Evolutionary conservation across 2,113 vertebrate genomes (phyloP), one percentile per base, ranked within the genome.

Genomic region (Megatriorchis doriae): DNA sequence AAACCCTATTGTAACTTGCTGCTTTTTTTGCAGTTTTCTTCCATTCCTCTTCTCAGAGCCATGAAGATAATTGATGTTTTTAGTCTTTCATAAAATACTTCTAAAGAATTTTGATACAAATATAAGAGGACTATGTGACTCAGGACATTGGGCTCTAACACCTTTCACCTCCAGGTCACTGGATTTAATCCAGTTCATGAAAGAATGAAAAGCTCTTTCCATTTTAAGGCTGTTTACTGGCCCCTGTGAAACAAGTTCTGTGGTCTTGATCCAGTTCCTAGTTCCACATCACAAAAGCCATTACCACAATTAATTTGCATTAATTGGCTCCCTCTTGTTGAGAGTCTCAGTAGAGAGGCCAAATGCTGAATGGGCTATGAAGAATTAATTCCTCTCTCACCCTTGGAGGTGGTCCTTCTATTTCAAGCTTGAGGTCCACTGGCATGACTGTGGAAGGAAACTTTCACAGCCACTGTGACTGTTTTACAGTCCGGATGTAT

Each of bases 191-290:
- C 81, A 95, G 66, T 67, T 89, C 27, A 4, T 48, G 62, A 93
- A 19, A 74, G 48, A 80, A 85, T 50, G 86, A 89, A 96, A 94
- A 93, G 58, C 36, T 81, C 70, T 68, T 81, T 91, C 84, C 81
- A 90, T 94, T 97, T 88, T 72, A 96, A 94, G 81, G 74, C 52
- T 90, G 70, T 89, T 97, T 84, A 88, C 45, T 87, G 93, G 93
- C 78, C 58, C 10, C 7, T 34, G 36, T 87, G 90, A 97, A 95
- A 38, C 61, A 87, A 88, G 66, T 48, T 94, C 59, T 27, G 27
- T 77, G 92, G 63, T 79, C 77, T 85, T 68, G 85, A 91, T 94
- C 86, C 86, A 94, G 68, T 90, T 95, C 93, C 90, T 87, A 93
- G 73, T 62, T 90, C 25, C 71, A 89, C 55, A 87, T 66, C 82